Evolutionary conservation across 64 coral and sea anemone species (phyloP).

Genomic region (Anthopleura sola): DNA sequence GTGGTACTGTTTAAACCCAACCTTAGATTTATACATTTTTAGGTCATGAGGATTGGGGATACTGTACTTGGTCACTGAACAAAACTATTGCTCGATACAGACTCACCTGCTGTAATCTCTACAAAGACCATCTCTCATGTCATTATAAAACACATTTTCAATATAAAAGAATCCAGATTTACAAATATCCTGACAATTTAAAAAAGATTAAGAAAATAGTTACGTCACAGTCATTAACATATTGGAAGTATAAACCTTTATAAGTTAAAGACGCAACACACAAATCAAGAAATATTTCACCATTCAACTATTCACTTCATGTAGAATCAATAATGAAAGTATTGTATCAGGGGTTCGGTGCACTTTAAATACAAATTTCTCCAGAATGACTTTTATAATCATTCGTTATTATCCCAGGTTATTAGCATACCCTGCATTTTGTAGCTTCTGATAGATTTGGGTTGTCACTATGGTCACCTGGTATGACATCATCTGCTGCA

Average conservation of each 20-base stretch:
- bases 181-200: slow-evolving; percentile 76
- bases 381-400: background rate
- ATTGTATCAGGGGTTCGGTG: too few relatives aligned
- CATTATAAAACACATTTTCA: slow-evolving; percentile 96
- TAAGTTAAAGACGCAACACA: too few relatives aligned
- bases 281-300: too few relatives aligned
- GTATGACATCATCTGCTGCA: slow-evolving; percentile 69
- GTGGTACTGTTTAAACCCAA: too few relatives aligned
- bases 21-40: too few relatives aligned
- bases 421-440: slow-evolving; percentile 56
- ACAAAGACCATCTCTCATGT: slow-evolving; percentile 65
- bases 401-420: background rate
- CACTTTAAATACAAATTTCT: background rate
- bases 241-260: too few relatives aligned
- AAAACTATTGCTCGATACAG: too few relatives aligned
- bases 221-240: too few relatives aligned
- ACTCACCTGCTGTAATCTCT: slow-evolving; percentile 96
- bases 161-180: slow-evolving; percentile 97
- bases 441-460: slow-evolving; percentile 54
- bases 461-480: slow-evolving; percentile 89
- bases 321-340: too few relatives aligned
- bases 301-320: too few relatives aligned
- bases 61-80: too few relatives aligned
- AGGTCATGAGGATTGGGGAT: too few relatives aligned
- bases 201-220: slow-evolving; percentile 7